Percentiles rank a stretch among this genome's conserved stretches.
Conservation (phyloP, 2,797 vertebrate species). For the Decapterus maruadsi region DNA sequence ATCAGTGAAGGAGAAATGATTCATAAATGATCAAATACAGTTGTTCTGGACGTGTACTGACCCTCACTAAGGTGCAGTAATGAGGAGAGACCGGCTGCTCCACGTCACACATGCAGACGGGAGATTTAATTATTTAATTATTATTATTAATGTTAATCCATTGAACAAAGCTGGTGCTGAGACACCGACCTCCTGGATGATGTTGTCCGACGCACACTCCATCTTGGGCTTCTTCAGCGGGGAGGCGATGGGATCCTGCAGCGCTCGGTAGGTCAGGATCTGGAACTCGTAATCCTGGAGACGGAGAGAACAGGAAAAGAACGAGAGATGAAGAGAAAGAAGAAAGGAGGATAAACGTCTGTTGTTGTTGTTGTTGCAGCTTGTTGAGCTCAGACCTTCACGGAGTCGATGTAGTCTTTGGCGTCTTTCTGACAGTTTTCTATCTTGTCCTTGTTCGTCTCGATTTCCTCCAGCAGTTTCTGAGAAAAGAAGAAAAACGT, state of each 20-base stretch:
- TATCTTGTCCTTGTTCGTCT: slow-evolving; percentile 90
- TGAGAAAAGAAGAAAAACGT: slow-evolving; percentile 61
- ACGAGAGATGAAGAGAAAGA: background rate
- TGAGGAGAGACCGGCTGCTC: no score
- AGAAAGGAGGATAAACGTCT: fast-evolving
- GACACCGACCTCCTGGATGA: slow-evolving; percentile 93
- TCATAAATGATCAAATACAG: no score
- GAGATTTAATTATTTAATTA: no score
- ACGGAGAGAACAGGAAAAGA: background rate
- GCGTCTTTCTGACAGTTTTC: slow-evolving; percentile 93
- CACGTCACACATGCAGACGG: no score
- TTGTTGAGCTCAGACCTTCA: slow-evolving; percentile 86
- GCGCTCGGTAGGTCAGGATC: slow-evolving; percentile 93
- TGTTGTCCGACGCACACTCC: slow-evolving; percentile 90
- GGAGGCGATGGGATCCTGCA: slow-evolving; percentile 91
- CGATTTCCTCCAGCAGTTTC: slow-evolving; percentile 93
- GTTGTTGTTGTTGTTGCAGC: fast-evolving
- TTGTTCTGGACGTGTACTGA: no score
- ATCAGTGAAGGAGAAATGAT: no score
- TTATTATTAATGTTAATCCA: no score
- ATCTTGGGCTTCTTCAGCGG: slow-evolving; percentile 95
- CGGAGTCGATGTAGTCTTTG: slow-evolving; percentile 94
- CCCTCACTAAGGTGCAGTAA: no score
- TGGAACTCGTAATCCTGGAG: slow-evolving; percentile 94
- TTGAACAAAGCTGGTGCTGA: no score